Conservation (phyloP, 2,113 vertebrate genomes). For the Mus spicilegus region DNA sequence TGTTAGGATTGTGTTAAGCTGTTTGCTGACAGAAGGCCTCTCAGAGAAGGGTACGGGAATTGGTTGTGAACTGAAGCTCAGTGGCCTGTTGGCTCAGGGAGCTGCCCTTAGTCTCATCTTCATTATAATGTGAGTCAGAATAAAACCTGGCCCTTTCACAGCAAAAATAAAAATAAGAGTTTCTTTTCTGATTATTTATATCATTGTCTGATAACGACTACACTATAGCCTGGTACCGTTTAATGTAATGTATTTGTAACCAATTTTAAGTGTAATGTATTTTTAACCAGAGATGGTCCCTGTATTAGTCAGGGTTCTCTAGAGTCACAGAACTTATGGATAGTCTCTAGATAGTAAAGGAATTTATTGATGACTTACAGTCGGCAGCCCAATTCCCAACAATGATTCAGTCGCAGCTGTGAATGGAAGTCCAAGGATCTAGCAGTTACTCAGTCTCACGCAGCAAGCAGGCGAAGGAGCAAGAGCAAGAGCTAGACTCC, state of each 20-base stretch:
- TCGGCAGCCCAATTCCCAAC: no score
- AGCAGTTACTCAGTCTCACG: no score
- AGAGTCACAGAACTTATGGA: no score
- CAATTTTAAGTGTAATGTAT: background rate
- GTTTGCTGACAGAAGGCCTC: background rate
- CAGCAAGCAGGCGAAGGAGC: no score
- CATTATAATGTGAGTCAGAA: background rate
- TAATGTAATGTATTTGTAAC: background rate
- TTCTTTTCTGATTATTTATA: background rate
- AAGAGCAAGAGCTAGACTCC: no score
- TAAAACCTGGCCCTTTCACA: background rate
- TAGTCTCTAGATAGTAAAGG: no score
- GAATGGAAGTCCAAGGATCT: no score
- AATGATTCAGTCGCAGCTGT: no score
- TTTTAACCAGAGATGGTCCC: background rate
- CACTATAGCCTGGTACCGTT: background rate
- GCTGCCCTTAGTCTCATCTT: background rate
- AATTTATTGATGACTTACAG: no score
- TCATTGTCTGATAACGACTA: background rate
- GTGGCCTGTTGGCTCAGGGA: rapidly evolving
- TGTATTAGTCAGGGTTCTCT: no score
- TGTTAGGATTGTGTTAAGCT: background rate
- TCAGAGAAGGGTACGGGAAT: background rate
- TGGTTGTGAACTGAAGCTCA: background rate
- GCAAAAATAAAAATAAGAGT: background rate